A percentile compares a stretch with the other conserved stretches of the same genome.
phyloP scores from a whole-genome alignment of 2,113 vertebrate species.

The Mirounga angustirostris region DNA sequence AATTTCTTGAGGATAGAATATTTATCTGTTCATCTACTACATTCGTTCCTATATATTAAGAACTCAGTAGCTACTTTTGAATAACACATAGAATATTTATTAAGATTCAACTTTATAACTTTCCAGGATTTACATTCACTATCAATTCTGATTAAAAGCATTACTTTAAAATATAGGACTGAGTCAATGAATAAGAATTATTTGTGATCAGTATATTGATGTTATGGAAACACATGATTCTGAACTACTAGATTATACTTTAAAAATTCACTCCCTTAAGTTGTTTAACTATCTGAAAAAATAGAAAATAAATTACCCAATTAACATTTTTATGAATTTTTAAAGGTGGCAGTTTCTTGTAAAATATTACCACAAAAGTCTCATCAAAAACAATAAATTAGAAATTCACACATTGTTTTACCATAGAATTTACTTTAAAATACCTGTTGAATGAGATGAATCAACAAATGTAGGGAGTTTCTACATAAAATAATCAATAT shows the following conservation, averaged over 20 bases:
- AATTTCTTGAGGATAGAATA: background rate
- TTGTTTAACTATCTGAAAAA: background rate
- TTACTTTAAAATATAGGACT: background rate
- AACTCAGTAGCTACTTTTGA: background rate
- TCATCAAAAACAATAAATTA: background rate
- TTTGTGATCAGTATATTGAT: background rate
- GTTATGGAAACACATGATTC: background rate
- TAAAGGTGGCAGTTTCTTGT: background rate
- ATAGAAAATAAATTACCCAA: background rate
- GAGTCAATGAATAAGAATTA: constrained; percentile 7
- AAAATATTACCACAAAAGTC: background rate
- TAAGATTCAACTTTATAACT: background rate
- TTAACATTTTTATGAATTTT: background rate
- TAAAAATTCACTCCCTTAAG: background rate
- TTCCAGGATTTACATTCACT: background rate
- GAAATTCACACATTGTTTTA: background rate
- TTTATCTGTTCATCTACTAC: background rate
- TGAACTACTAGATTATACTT: background rate
- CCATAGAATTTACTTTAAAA: constrained; percentile 2
- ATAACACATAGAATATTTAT: background rate
- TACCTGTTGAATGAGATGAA: background rate
- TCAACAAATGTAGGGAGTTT: background rate
- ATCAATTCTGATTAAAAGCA: background rate
- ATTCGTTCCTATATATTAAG: background rate
- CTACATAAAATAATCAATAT: background rate